A percentile compares a stretch with the other conserved stretches of the same genome.
Conservation (phyloP, 2,113 vertebrate species). For the Oryzias melastigma region DNA sequence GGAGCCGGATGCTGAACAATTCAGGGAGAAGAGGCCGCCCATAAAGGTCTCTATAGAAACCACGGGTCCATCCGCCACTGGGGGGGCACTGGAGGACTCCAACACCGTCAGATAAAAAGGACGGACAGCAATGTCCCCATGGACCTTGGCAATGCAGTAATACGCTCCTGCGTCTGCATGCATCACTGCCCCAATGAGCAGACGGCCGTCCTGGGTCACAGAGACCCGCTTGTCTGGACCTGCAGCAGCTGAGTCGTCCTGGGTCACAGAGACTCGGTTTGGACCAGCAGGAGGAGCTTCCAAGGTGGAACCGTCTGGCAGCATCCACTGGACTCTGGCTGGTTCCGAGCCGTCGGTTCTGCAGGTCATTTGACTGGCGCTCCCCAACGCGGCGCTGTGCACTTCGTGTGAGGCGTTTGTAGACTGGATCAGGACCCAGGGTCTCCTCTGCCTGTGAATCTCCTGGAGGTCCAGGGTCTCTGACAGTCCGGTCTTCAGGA, state of each 20-base stretch:
- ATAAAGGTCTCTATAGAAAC: constrained; percentile 61
- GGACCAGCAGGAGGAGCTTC: constrained; percentile 58
- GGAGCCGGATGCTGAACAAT: constrained; percentile 73
- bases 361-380: constrained; percentile 75
- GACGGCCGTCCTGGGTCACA: constrained; percentile 72
- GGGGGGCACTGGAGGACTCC: constrained; percentile 61
- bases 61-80: constrained; percentile 47
- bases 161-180: constrained; percentile 83
- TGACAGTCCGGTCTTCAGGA: constrained; percentile 66
- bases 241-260: constrained; percentile 56
- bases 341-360: constrained; percentile 78
- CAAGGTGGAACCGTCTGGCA: constrained; percentile 82
- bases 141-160: constrained; percentile 80
- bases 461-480: constrained; percentile 62
- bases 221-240: constrained; percentile 73
- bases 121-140: constrained; percentile 69
- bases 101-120: constrained; percentile 80
- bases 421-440: constrained; percentile 86
- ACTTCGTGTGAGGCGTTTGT: constrained; percentile 46
- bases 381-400: constrained; percentile 74
- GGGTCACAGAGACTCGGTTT: constrained; percentile 73
- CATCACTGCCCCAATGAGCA: constrained; percentile 71
- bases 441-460: constrained; percentile 40
- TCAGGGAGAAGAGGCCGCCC: constrained; percentile 74
- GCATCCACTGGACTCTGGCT: constrained; percentile 77